These are phyloP conservation scores for Syritta pipiens DNA, from an alignment of 2,888 invertebrate species.

Conservation along the genomic window DNA sequence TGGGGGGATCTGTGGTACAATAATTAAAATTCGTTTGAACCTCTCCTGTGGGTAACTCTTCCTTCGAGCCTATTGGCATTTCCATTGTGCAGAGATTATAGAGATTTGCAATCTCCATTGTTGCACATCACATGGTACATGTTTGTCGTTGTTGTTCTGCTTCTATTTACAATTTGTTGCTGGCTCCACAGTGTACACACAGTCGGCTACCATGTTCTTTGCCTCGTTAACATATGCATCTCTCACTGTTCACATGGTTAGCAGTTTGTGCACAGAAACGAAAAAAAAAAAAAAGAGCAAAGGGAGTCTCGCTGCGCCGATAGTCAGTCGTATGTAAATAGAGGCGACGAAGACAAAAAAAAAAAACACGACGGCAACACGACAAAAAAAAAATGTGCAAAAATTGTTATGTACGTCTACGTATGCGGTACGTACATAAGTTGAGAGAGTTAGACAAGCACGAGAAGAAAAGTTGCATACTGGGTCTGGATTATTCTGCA, in stretches of 20 bases:
- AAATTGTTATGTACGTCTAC: conserved; percentile 6
- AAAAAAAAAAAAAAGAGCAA: conserved; percentile 20
- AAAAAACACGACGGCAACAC: conserved; percentile 26
- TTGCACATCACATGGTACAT: neutral
- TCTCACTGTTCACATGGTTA: conserved; percentile 1
- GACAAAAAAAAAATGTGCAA: neutral
- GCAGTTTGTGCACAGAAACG: conserved; percentile 20
- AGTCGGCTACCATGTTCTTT: conserved; percentile 16
- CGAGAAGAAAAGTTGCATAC: conserved; percentile 23
- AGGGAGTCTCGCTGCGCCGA: conserved; percentile 43
- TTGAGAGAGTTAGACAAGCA: neutral
- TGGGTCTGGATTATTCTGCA: conserved; percentile 46
- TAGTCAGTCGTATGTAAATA: conserved; percentile 43
- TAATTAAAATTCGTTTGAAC: conserved; percentile 27
- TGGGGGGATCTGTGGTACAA: conserved; percentile 21
- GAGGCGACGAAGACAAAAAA: conserved; percentile 42
- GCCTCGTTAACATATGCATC: conserved; percentile 5
- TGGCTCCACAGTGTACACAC: conserved; percentile 8
- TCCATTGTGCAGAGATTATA: conserved; percentile 43
- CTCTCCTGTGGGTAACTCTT: conserved; percentile 17
- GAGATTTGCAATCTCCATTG: conserved; percentile 48
- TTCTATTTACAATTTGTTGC: conserved; percentile 26
- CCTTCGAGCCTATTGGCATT: conserved; percentile 41
- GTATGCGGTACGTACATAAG: neutral
- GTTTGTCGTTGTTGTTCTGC: neutral